Evolutionary conservation across 2,888 invertebrate genomes (phyloP), one percentile per base, ranked within the genome.

Genomic region (Corythucha ciliata): DNA sequence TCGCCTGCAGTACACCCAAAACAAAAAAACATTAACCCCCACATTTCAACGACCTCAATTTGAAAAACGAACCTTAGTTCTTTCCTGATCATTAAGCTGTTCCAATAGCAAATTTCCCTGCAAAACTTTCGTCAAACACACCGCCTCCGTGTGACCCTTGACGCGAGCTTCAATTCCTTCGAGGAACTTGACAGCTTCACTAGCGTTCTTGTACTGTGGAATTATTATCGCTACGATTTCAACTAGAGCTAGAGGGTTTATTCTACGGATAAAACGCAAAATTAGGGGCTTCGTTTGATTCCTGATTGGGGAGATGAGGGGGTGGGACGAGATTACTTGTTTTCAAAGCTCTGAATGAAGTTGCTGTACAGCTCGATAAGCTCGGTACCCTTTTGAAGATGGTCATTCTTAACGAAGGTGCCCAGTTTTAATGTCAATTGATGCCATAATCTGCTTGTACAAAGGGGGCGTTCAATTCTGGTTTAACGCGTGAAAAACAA

Each of bases 311-410:
- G 14, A 36, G 16, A 18, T 14, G 39, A 3, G 21, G 39, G 4
- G 16, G 21, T 18, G 8, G 10, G 18, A 14, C 5, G 24, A 40
- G 73, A 83, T 80, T 72, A 90, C 93, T 92, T 90, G 72, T 83
- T 92, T 71, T 97, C 96, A 71, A 97, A 93, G 34, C 88, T 86
- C 44, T 82, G 78, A 51, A 98, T 76, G 65, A 97, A 96, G 66
- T 89, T 89, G 64, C 80, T 81, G 70, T 98, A 97, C 18, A 98
- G 72, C 62, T 86, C 82, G 50, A 91, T 75, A 20, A 90, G 70
- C 60, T 81, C 78, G 65, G 85, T 85, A 52, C 80, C 85, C 61
- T 79, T 75, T 63, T 86, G 83, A 54, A 92, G 72, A 1, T 78
- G 68, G 2, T 88, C 82, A 64, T 83, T 77, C 60, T 83, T 83